Conservation (phyloP, 2,797 vertebrate species). For the Chloroceryle inda region DNA sequence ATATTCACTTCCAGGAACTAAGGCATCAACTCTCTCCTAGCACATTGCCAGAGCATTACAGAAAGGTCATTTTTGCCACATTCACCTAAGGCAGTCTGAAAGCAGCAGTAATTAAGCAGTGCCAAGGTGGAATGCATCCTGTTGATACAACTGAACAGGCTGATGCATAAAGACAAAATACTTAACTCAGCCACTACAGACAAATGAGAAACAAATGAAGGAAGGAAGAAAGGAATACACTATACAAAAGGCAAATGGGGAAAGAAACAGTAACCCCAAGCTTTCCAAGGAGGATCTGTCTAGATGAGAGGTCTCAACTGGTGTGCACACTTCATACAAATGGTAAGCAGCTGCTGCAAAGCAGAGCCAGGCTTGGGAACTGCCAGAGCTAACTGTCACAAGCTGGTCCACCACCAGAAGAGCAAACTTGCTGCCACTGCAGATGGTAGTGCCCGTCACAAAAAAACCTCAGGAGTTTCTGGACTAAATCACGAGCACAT, state of each 20-base stretch:
- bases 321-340: background rate
- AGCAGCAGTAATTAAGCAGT: background rate
- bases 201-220: background rate
- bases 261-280: background rate
- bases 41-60: background rate
- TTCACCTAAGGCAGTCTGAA: background rate
- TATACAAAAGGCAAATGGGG: fast-evolving
- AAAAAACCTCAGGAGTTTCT: background rate
- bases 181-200: background rate
- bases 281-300: background rate
- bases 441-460: background rate
- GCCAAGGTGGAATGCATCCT: background rate
- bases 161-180: background rate
- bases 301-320: background rate
- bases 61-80: background rate
- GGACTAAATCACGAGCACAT: background rate
- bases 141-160: background rate
- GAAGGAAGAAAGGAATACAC: background rate
- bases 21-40: background rate
- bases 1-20: background rate
- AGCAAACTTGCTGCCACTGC: background rate
- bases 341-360: background rate
- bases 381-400: background rate
- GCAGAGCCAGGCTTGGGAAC: background rate
- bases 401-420: background rate